Evolutionary conservation across 2,113 vertebrate genomes (phyloP).

Genomic region (Lagopus leucura): DNA sequence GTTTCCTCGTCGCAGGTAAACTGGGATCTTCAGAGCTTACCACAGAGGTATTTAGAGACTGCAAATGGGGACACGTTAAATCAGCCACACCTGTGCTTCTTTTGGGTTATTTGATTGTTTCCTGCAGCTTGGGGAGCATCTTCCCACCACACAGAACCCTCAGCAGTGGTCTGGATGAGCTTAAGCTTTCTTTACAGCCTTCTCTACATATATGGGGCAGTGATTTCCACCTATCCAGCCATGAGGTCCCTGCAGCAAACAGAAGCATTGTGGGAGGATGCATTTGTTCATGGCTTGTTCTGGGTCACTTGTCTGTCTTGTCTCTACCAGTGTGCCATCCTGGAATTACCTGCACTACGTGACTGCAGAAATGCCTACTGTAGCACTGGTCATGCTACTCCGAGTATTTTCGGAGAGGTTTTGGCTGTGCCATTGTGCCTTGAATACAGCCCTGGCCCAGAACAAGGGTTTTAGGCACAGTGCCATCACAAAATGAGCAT

Average conservation of each 20-base stretch:
- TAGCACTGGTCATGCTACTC: background rate
- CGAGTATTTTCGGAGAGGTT: background rate
- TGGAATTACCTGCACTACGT: background rate
- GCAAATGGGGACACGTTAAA: slow-evolving; percentile 41
- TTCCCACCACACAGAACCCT: background rate
- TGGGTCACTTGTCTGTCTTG: background rate
- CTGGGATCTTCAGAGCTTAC: slow-evolving; percentile 19
- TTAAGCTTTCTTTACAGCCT: background rate
- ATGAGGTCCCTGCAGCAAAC: background rate
- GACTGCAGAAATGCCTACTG: background rate
- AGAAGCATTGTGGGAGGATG: background rate
- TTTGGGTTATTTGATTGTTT: slow-evolving; percentile 28
- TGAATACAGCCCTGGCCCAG: background rate
- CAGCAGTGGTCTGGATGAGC: background rate
- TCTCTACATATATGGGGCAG: background rate
- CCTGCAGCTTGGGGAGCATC: background rate
- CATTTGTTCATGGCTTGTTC: background rate
- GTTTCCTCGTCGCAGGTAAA: slow-evolving; percentile 49
- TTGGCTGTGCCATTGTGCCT: background rate
- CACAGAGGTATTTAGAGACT: slow-evolving; percentile 48
- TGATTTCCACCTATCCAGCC: background rate
- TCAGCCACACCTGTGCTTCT: slow-evolving; percentile 27
- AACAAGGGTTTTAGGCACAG: background rate
- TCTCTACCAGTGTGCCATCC: background rate
- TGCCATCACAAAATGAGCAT: background rate